phyloP scores from a whole-genome alignment of 2,888 invertebrate genomes.

The Pandemis cinnamomeana region DNA sequence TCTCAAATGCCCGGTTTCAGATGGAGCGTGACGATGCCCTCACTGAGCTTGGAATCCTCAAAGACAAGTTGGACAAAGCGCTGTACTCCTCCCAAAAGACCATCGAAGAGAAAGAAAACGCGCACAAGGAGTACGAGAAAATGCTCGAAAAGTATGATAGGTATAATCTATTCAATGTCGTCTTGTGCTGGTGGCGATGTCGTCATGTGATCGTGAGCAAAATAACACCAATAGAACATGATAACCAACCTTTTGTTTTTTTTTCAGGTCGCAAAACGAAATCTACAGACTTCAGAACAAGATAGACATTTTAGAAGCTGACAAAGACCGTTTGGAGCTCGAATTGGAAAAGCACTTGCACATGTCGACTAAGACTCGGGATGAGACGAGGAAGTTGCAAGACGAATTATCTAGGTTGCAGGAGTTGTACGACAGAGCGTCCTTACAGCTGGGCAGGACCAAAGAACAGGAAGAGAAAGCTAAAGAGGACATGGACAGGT shows the following conservation, averaged over 20 bases:
- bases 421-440: slow-evolving; percentile 95
- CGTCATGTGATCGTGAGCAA: slow-evolving; percentile 49
- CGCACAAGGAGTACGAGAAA: slow-evolving; percentile 96
- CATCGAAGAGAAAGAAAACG: slow-evolving; percentile 93
- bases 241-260: slow-evolving; percentile 35
- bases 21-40: slow-evolving; percentile 94
- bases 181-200: slow-evolving; percentile 74
- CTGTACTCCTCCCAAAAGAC: slow-evolving; percentile 92
- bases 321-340: slow-evolving; percentile 93
- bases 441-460: slow-evolving; percentile 92
- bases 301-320: slow-evolving; percentile 93
- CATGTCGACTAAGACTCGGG: slow-evolving; percentile 91
- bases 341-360: slow-evolving; percentile 94
- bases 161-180: slow-evolving; percentile 81
- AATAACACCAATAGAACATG: slow-evolving; percentile 22
- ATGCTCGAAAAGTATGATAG: slow-evolving; percentile 96
- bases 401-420: slow-evolving; percentile 94
- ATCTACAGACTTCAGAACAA: slow-evolving; percentile 94
- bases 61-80: slow-evolving; percentile 95
- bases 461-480: slow-evolving; percentile 97
- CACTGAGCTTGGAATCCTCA: slow-evolving; percentile 93
- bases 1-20: slow-evolving; percentile 71
- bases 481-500: slow-evolving; percentile 91
- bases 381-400: slow-evolving; percentile 93
- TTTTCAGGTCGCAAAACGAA: slow-evolving; percentile 93